Evolutionary conservation across 2,113 vertebrate species (phyloP), one percentile per base, ranked within the genome.

Genomic region (Cryptotis parvus): DNA sequence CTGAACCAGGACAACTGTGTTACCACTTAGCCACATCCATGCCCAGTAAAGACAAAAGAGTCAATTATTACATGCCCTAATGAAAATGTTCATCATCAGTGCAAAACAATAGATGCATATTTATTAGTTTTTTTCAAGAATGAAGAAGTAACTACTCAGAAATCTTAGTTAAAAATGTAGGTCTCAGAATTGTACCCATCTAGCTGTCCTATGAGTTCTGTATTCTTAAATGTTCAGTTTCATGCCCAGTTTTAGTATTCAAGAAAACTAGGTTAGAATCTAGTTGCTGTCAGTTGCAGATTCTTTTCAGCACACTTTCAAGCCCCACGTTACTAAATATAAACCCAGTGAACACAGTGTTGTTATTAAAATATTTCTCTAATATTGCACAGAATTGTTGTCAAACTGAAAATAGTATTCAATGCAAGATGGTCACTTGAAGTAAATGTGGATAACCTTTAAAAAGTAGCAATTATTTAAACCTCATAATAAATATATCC

Each of bases 401-500:
- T 79, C 35, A 91, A 83, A 82, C 37, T 92, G 86, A 92, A 95
- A 96, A 89, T 61, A 82, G 73, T 41, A 89, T 70, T 85, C 87
- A 76, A 92, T 77, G 11, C 76, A 6, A 35, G 35, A 79, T 24
- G 77, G 77, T 24, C 76, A 91, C 79, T 94, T 83, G 61, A 86
- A 27, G 66, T 83, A 89, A 92, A 89, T 75, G 70, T 79, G 37
- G 49, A 76, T 27, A 87, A 58, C 33, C n/a, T 92, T 84, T 49
- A 85, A 72, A 87, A 92, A 72, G 31, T 41, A 4, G 68, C n/a
- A 76, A 91, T 78, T 65, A n/a, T 58, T 35, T 86, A 89, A 75
- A 22, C 16, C 29, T 69, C 24, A 76, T 1, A n/a, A 79, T 72
- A 84, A 72, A 65, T 92, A 76, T 33, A 82, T 35, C 45, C 88